Percentiles rank a stretch among this genome's conserved stretches.
phyloP scores from a whole-genome alignment of 2,113 vertebrate species.

The Psilopogon haemacephalus region DNA sequence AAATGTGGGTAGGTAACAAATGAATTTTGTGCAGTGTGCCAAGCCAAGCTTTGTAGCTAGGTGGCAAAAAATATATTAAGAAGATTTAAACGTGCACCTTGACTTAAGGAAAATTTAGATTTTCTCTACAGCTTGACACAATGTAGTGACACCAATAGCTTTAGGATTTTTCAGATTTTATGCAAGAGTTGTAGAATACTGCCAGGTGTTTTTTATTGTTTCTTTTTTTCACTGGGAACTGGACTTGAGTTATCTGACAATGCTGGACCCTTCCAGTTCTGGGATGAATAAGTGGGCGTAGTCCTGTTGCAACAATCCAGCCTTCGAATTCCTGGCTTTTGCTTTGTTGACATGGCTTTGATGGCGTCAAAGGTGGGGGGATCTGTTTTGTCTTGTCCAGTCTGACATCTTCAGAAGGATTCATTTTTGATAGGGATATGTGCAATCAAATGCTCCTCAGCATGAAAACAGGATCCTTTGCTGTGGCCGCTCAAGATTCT shows the following conservation, averaged over 20 bases:
- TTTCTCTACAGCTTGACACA: background rate
- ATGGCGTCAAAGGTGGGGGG: background rate
- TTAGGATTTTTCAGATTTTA: background rate
- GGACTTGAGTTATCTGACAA: background rate
- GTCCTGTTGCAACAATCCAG: background rate
- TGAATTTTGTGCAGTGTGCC: background rate
- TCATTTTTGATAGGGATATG: background rate
- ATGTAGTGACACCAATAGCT: background rate
- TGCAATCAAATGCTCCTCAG: background rate
- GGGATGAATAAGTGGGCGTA: background rate
- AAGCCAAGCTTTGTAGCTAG: fast-evolving
- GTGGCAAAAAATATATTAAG: background rate
- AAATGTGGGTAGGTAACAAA: conserved; percentile 77
- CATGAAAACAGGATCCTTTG: background rate
- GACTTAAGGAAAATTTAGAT: background rate
- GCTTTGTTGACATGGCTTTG: background rate
- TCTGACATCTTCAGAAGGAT: background rate
- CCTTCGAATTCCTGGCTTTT: background rate
- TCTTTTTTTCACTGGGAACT: background rate
- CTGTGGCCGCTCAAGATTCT: background rate
- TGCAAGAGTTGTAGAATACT: background rate
- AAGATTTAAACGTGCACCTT: background rate
- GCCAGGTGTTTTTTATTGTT: background rate
- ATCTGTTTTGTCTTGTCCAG: conserved; percentile 30
- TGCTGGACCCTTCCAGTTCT: background rate